These are phyloP conservation scores for Xanthostigma xanthostigma DNA, from an alignment of 2,888 invertebrate genomes.

Conservation along the genomic window DNA sequence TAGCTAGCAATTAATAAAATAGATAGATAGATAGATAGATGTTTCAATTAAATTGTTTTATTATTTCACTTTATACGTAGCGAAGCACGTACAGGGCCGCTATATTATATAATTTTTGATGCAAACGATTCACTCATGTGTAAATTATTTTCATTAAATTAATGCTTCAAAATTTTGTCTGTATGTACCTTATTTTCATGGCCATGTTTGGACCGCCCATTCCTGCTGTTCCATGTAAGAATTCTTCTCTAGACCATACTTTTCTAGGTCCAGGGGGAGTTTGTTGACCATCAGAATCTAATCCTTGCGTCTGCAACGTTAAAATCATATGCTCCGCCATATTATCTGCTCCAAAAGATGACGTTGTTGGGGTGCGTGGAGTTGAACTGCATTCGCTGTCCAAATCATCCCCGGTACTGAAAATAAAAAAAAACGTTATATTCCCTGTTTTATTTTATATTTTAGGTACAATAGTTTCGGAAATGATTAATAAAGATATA, in stretches of 20 bases:
- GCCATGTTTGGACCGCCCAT: conserved; percentile 46
- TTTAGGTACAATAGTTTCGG: no score
- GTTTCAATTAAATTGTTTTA: no score
- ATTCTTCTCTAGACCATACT: conserved; percentile 61
- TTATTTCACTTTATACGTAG: no score
- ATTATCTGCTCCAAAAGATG: conserved; percentile 15
- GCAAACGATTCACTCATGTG: no score
- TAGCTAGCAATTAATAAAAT: no score
- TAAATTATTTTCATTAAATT: not conserved
- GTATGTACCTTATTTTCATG: conserved; percentile 26
- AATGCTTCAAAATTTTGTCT: not conserved
- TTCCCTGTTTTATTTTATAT: no score
- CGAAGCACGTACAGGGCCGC: no score
- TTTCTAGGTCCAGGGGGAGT: conserved; percentile 29
- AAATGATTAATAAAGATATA: no score
- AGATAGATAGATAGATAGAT: no score
- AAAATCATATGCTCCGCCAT: conserved; percentile 16
- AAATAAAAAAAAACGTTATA: conserved; percentile 10
- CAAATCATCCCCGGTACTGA: conserved; percentile 27
- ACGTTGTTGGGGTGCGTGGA: conserved; percentile 24
- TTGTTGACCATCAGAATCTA: conserved; percentile 13
- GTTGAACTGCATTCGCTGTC: conserved; percentile 32
- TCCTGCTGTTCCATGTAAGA: conserved; percentile 55
- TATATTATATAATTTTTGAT: no score
- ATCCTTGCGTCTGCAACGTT: conserved; percentile 7